Evolutionary conservation across 2,797 vertebrate genomes (phyloP).

Genomic region (Spinibarbus caldwelli): DNA sequence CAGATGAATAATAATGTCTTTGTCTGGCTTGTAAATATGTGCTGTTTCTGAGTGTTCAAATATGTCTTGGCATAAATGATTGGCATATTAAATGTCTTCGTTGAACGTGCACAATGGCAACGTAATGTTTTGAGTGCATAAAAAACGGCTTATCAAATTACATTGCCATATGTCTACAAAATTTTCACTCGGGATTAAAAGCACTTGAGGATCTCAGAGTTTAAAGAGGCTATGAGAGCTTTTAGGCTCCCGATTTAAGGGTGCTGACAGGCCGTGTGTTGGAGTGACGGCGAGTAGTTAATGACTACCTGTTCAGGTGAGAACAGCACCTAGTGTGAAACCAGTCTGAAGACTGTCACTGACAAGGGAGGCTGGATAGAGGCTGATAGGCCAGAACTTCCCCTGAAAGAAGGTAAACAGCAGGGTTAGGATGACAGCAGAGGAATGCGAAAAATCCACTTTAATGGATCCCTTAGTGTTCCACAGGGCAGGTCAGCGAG

Average conservation of each 20-base stretch:
- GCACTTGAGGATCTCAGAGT: constrained; percentile 62
- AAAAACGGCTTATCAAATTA: constrained; percentile 59
- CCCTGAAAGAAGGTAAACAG: constrained; percentile 84
- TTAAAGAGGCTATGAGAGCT: constrained; percentile 67
- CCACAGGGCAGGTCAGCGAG: constrained; percentile 73
- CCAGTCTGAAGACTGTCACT: constrained; percentile 69
- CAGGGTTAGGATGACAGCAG: constrained; percentile 79
- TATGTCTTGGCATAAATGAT: constrained; percentile 13
- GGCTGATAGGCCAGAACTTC: constrained; percentile 72
- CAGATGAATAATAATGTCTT: constrained; percentile 24
- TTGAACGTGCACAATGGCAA: neutral
- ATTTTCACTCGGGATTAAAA: constrained; percentile 72
- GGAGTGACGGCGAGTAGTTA: constrained; percentile 69
- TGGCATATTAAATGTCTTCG: constrained; percentile 21
- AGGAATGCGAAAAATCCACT: constrained; percentile 85
- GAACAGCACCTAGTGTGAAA: constrained; percentile 64
- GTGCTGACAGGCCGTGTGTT: constrained; percentile 63
- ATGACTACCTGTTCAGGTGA: constrained; percentile 74
- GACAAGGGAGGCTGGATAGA: constrained; percentile 53
- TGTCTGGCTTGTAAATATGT: constrained; percentile 20
- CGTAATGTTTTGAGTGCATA: neutral
- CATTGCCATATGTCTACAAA: constrained; percentile 59
- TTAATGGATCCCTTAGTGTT: constrained; percentile 73
- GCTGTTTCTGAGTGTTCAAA: constrained; percentile 26
- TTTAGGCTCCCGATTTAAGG: constrained; percentile 67